Conservation (phyloP, 2,797 vertebrate genomes). For the Mormyrops attenuatus region DNA sequence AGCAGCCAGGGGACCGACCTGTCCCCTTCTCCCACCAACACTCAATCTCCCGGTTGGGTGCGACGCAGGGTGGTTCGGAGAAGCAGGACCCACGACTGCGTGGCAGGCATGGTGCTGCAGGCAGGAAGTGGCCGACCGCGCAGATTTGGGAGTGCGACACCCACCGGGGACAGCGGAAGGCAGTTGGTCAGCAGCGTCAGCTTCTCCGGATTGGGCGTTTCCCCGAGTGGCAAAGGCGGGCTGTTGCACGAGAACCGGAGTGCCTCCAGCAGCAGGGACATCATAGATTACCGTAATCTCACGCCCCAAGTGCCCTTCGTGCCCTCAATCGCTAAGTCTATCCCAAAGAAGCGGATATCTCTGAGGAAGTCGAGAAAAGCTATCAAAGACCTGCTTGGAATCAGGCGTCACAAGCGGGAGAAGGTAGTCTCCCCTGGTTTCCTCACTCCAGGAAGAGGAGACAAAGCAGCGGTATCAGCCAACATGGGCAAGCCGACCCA, state of each 20-base stretch:
- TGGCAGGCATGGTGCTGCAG: constrained; percentile 29
- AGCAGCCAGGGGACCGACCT: not conserved
- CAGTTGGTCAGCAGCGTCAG: constrained; percentile 61
- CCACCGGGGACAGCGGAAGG: constrained; percentile 37
- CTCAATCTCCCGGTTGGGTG: constrained; percentile 16
- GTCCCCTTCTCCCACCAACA: constrained; percentile 16
- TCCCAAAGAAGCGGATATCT: constrained; percentile 74
- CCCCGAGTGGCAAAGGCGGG: constrained; percentile 38
- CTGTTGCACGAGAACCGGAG: constrained; percentile 47
- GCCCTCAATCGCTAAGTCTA: constrained; percentile 72
- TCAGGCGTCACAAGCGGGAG: constrained; percentile 64
- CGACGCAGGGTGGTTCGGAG: constrained; percentile 58
- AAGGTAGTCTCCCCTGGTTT: constrained; percentile 29
- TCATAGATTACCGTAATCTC: constrained; percentile 73
- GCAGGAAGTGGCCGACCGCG: constrained; percentile 30
- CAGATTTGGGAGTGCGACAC: constrained; percentile 34
- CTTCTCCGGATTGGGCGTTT: constrained; percentile 58
- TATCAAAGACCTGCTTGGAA: constrained; percentile 67
- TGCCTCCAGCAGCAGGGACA: constrained; percentile 52
- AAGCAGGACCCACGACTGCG: constrained; percentile 66
- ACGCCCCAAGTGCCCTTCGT: constrained; percentile 77
- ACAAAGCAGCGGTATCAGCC: constrained; percentile 30
- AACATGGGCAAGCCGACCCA: constrained; percentile 44
- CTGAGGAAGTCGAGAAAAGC: constrained; percentile 71
- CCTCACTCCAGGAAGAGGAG: constrained; percentile 29